A percentile compares a stretch with the other conserved stretches of the same genome.
Conservation (phyloP, 2,113 vertebrate genomes). For the Limnothrissa miodon region DNA sequence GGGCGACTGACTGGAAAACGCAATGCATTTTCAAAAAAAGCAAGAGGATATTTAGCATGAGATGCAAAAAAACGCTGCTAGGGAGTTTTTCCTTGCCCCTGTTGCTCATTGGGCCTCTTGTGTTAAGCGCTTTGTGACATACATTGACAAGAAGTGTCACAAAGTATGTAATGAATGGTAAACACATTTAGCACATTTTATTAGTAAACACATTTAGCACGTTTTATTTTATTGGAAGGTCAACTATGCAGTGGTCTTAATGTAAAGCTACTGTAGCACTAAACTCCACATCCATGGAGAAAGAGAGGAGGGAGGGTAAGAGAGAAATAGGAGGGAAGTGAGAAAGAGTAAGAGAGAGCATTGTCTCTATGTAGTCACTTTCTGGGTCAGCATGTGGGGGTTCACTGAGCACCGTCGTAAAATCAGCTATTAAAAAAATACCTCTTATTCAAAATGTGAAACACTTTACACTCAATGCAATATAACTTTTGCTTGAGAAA, state of each 20-base stretch:
- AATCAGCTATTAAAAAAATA: neutral
- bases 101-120: too few species aligned
- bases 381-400: neutral
- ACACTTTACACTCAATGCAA: conserved; percentile 18
- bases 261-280: neutral
- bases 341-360: too few species aligned
- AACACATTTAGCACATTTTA: neutral
- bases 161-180: neutral
- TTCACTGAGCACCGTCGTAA: neutral
- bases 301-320: too few species aligned
- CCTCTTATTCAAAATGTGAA: neutral
- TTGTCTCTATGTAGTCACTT: neutral
- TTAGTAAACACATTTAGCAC: neutral
- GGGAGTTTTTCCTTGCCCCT: too few species aligned
- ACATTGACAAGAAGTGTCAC: neutral
- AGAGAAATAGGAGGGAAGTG: too few species aligned
- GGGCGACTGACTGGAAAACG: neutral
- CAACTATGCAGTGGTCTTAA: neutral
- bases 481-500: neutral
- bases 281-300: neutral
- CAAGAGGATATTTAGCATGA: neutral
- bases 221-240: neutral
- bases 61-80: too few species aligned
- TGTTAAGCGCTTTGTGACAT: too few species aligned
- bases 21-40: neutral